Base-by-base conservation (phyloP, 2,797 vertebrate genomes). In the Amphiprion clarkii region DNA sequence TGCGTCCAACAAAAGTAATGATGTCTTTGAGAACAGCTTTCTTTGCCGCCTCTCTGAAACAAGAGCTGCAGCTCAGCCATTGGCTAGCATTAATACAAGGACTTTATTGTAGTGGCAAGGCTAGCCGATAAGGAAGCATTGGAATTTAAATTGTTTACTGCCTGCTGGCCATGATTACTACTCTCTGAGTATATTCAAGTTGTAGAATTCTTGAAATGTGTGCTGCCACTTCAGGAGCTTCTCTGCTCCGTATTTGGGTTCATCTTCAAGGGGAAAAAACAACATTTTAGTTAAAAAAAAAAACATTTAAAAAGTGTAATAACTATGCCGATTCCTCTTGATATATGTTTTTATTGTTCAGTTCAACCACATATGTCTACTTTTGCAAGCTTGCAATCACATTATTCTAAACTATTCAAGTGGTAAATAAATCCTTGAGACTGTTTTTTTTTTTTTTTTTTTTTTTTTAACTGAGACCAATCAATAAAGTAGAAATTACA, bases 1-100 rank as follows among this genome's bases (percentile, higher is more conserved):
- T 69, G 67, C 12, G n/a, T 87, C 89, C 89, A 89, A 81, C 81
- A 87, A 91, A 92, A 83, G 82, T 91, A 90, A 91, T 79, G 72
- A 88, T 87, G 82, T 82, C 65, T 92, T 88, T 88, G 84, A 86
- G 69, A 87, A 73, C 79, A 71, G 78, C 67, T 58, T 85, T 71
- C 67, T 39, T 68, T 74, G 56, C 58, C 74, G 70, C 62, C 74
- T 72, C 44, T 63, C 57, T 65, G 21, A 82, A 86, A 71, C 63
- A 73, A 78, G 57, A 76, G 66, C 69, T 76, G 67, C 19, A 72
- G 69, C 55, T 44, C 21, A 42, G 74, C 77, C 68, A 68, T 49
- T 56, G 61, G 53, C 61, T 69, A 65, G 31, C 75, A 71, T 48
- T 73, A 68, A 71, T 55, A 67, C 67, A 76, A 67, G 21, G 40